Conservation (phyloP, 2,113 vertebrate species). For the Fregata magnificens region DNA sequence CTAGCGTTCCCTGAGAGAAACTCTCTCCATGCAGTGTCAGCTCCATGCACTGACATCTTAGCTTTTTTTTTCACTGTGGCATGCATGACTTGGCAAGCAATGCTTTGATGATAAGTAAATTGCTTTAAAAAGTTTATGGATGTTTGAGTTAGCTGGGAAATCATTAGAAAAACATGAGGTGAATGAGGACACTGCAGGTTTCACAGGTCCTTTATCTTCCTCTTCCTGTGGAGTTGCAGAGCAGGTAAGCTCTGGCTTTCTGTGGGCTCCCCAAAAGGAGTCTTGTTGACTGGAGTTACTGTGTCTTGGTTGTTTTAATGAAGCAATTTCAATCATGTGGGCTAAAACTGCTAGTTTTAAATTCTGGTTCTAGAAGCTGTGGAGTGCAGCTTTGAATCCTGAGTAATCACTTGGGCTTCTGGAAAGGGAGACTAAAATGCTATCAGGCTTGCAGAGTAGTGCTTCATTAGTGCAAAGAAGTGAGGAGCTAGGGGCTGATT, state of each 20-base stretch:
- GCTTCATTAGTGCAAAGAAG: not conserved
- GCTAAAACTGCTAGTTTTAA: not conserved
- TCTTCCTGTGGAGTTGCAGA: not conserved
- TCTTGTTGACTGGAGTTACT: not conserved
- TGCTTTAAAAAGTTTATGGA: not conserved
- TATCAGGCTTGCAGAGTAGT: not conserved
- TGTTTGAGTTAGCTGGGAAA: not conserved
- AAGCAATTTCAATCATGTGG: not conserved
- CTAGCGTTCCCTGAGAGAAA: not conserved
- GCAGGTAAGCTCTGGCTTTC: not conserved
- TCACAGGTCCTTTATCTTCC: not conserved
- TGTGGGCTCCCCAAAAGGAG: not conserved
- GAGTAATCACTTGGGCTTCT: not conserved
- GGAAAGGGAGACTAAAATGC: not conserved
- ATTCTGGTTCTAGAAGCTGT: not conserved
- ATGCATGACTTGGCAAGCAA: not conserved
- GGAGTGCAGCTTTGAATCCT: not conserved
- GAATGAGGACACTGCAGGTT: not conserved
- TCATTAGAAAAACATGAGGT: not conserved
- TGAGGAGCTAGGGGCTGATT: not conserved
- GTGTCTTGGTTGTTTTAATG: not conserved
- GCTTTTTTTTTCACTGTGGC: not conserved
- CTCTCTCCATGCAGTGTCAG: not conserved
- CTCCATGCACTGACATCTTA: not conserved
- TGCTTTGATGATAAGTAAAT: not conserved